These are phyloP conservation scores for Melanotaenia parkinsoni DNA, from an alignment of 2,797 vertebrate species.

Conservation along the genomic window DNA sequence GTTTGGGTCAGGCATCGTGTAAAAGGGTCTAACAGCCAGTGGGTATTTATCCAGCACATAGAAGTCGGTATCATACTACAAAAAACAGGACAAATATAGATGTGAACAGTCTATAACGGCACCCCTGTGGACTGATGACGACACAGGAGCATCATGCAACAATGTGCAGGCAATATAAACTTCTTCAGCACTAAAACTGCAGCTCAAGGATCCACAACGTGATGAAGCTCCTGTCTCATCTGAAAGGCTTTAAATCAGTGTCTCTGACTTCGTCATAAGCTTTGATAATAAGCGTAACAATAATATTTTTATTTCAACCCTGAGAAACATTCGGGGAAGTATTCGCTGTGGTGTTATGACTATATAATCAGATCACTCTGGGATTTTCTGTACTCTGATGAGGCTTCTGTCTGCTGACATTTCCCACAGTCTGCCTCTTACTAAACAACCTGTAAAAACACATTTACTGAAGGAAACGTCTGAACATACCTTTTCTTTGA, in stretches of 20 bases:
- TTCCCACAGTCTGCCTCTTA: background rate
- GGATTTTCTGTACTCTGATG: background rate
- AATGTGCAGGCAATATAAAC: background rate
- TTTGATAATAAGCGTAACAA: background rate
- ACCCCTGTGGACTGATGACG: background rate
- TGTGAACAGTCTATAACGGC: background rate
- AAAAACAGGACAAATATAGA: background rate
- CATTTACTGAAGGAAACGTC: background rate
- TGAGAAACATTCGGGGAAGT: background rate
- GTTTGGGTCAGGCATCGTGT: conserved; percentile 97
- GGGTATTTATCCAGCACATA: conserved; percentile 99
- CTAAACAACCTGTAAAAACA: background rate
- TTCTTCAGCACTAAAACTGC: background rate
- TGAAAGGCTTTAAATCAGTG: background rate
- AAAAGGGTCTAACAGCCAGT: conserved; percentile 96
- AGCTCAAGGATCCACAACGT: background rate
- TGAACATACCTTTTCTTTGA: conserved; percentile 94
- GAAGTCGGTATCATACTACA: conserved; percentile 98
- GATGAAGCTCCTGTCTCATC: background rate
- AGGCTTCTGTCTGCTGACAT: background rate
- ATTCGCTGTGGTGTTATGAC: background rate
- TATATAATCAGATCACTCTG: background rate
- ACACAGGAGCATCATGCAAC: background rate
- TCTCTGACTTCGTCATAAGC: background rate
- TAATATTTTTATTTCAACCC: background rate